Conservation (phyloP, 2,797 vertebrate species). For the Hemitrygon akajei region DNA sequence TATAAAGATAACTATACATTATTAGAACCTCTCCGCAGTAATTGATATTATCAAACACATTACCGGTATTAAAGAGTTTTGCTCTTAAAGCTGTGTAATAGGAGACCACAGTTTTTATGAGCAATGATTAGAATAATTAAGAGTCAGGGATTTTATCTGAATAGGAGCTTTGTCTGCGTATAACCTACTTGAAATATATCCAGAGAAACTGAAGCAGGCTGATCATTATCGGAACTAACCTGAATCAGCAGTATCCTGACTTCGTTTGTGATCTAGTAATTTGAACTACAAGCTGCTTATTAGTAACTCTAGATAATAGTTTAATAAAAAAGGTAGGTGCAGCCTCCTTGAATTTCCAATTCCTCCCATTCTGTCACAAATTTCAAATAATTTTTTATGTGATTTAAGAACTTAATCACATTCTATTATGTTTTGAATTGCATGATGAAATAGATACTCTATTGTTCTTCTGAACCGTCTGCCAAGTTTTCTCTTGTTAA, state of each 20-base stretch:
- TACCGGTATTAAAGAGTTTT: slow-evolving; percentile 37
- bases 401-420: slow-evolving; percentile 44
- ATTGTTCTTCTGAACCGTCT: slow-evolving; percentile 44
- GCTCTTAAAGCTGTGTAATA: neutral
- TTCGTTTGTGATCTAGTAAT: slow-evolving; percentile 65
- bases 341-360: slow-evolving; percentile 40
- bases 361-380: slow-evolving; percentile 39
- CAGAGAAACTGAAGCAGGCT: slow-evolving; percentile 55
- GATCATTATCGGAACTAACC: slow-evolving; percentile 71
- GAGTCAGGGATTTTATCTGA: slow-evolving; percentile 57
- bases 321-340: slow-evolving; percentile 46
- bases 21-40: slow-evolving; percentile 32
- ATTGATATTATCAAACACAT: slow-evolving; percentile 38
- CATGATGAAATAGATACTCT: slow-evolving; percentile 48
- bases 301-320: slow-evolving; percentile 62
- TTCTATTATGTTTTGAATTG: slow-evolving; percentile 47
- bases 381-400: slow-evolving; percentile 35
- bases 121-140: slow-evolving; percentile 60
- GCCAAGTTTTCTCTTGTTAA: slow-evolving; percentile 47
- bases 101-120: slow-evolving; percentile 44
- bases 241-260: slow-evolving; percentile 57
- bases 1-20: slow-evolving; percentile 33
- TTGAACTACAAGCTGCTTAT: slow-evolving; percentile 65
- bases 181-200: slow-evolving; percentile 71
- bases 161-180: slow-evolving; percentile 73